Evolutionary conservation across 2,113 vertebrate genomes (phyloP), one percentile per base, ranked within the genome.

Genomic region (Prochilodus magdalenae): DNA sequence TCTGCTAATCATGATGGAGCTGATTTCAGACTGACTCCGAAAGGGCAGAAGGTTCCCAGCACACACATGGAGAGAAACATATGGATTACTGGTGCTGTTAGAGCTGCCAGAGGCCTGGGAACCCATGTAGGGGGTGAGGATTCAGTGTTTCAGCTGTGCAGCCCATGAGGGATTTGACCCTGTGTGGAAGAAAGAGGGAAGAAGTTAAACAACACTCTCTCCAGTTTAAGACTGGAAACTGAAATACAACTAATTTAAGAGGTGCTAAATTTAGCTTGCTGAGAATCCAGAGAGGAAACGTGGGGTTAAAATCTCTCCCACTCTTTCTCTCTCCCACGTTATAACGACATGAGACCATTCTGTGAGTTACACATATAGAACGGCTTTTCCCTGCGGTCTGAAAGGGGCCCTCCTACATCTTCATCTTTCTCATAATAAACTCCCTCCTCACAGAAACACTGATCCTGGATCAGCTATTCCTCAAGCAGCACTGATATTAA

Each of bases 241-340:
- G 24, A 55, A 81, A 67, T 44, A 82, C 30, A 75, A 59, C 20
- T n/a, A n/a, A 22, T 33, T 59, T 1, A 7, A 63, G n/a, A n/a
- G 29, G 4, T 36, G 8, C 80, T 83, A 80, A 73, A 86, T 86
- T 67, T 83, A 77, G 81, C 73, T 86, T 29, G 59, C 59, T 80
- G 77, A 80, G 81, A 83, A 86, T 73, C 63, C 44, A 36, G 67
- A 80, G 70, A 72, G 40, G 75, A 83, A 76, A 73, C 73, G 73
- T 53, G 60, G 81, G 60, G 73, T 82, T 75, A 70, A 83, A 53
- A 80, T 60, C 20, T 4, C 27, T 59, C 53, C 69, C 49, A 13
- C 33, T 10, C 26, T 5, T 5, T 75, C 16, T 24, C 4, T 84
- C 83, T 77, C 74, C 44, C 67, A 76, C 44, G 40, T 15, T 44